Evolutionary conservation across 92 coral and sea anemone species (phyloP), one percentile per base, ranked within the genome.

Genomic region (Phymanthus crucifer): DNA sequence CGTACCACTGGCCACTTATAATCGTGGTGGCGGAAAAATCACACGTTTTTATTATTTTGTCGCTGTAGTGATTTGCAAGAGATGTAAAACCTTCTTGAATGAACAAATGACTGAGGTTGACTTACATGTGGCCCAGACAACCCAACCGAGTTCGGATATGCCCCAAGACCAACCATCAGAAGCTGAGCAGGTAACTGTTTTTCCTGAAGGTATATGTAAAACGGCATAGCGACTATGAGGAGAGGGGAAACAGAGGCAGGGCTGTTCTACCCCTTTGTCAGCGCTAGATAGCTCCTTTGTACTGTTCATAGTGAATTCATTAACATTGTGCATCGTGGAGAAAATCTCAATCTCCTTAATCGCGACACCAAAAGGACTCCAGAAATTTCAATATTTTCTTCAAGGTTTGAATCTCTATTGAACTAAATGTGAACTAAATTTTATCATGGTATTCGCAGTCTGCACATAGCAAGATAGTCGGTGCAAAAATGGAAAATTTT

Each of bases 281-380:
- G 57, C 57, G 57, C 57, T 48, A 48, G 57, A 48, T 48, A 48
- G 57, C 57, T 48, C n/a, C 57, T 48, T 48, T 48, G 57, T 48
- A 48, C 57, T 48, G 57, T 48, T 48, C 57, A 21, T 48, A 48
- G 57, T 48, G 10, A 48, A 48, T 13, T 48, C 57, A 48, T 48
- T 48, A 19, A 48, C 57, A 13, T 48, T 48, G 57, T 48, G 16
- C 57, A 48, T 48, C 57, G 57, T 48, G 57, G 57, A 48, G 57
- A 19, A 48, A 10, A 48, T 48, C 57, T 48, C 57, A 48, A 48
- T 48, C 57, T 48, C 57, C 57, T n/a, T 48, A 48, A 13, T 48
- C 57, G 2, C 57, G 19, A 48, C 57, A 48, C 57, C 57, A 21
- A 48, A 48, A 48, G 57, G 57, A 48, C 18, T 48, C 57, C 10